A percentile compares a stretch with the other conserved stretches of the same genome.
These are phyloP conservation scores for Protobothrops flavoviridis DNA, from an alignment of 2,113 vertebrate species.

Conservation along the genomic window DNA sequence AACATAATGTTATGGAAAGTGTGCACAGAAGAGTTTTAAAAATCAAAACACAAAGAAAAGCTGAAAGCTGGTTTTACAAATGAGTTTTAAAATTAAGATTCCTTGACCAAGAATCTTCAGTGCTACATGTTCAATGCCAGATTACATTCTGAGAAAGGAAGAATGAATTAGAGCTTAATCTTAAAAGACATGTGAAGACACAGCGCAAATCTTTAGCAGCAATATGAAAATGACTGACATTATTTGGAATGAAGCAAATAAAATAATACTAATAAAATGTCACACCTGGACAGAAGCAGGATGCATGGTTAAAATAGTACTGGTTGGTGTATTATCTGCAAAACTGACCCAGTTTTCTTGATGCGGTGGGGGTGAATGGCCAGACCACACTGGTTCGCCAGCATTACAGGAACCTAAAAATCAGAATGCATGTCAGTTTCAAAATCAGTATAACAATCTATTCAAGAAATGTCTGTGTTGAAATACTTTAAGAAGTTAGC, in stretches of 20 bases:
- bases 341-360: conserved; percentile 99
- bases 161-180: conserved; percentile 34
- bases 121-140: conserved; percentile 34
- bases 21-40: conserved; percentile 68
- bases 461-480: neutral
- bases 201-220: conserved; percentile 57
- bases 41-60: conserved; percentile 27
- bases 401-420: conserved; percentile 76
- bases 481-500: neutral
- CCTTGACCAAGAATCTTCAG: conserved; percentile 38
- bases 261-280: conserved; percentile 82
- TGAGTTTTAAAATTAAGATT: conserved; percentile 37
- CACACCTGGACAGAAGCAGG: conserved; percentile 97
- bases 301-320: conserved; percentile 92
- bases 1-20: conserved; percentile 62
- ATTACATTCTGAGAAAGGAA: conserved; percentile 47
- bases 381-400: conserved; percentile 89
- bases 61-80: conserved; percentile 27
- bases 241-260: conserved; percentile 75
- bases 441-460: conserved; percentile 34
- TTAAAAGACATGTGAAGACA: conserved; percentile 49
- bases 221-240: conserved; percentile 55
- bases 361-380: conserved; percentile 90
- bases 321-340: conserved; percentile 96
- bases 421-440: conserved; percentile 57